A percentile compares a stretch with the other conserved stretches of the same genome.
phyloP scores from a whole-genome alignment of 2,113 vertebrate genomes.

The Chloropsis hardwickii region DNA sequence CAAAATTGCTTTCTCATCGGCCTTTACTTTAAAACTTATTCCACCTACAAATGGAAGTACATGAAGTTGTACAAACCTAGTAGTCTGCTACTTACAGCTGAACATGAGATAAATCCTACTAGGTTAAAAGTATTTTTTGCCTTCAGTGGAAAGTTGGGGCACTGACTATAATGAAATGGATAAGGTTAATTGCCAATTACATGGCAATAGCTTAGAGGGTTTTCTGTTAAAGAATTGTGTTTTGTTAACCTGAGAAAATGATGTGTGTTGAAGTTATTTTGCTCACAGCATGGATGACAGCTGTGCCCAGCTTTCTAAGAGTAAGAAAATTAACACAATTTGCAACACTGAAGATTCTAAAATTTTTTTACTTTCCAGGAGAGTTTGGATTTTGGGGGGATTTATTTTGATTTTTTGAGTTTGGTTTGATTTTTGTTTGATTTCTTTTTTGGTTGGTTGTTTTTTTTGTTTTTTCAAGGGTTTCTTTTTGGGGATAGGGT shows the following conservation, averaged over 20 bases:
- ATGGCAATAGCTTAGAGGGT: neutral
- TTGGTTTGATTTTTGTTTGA: neutral
- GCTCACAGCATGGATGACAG: neutral
- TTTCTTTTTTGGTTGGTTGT: no score
- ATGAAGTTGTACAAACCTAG: neutral
- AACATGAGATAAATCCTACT: neutral
- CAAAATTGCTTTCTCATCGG: neutral
- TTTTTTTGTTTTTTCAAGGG: neutral
- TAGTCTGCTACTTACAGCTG: neutral
- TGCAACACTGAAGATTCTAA: neutral
- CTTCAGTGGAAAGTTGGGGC: neutral
- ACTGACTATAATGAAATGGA: neutral
- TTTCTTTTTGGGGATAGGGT: neutral
- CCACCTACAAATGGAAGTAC: neutral
- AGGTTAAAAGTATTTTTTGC: neutral
- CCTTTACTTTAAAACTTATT: neutral
- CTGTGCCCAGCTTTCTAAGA: neutral
- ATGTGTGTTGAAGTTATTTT: neutral
- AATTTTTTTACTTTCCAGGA: neutral
- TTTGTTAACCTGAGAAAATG: neutral
- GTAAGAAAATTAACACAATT: neutral
- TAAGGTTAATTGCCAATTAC: neutral
- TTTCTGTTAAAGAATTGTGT: neutral
- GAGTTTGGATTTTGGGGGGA: fast-evolving
- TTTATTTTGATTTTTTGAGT: neutral